These are phyloP conservation scores for Pelmatolapia mariae DNA, from an alignment of 2,113 vertebrate species.

Conservation along the genomic window DNA sequence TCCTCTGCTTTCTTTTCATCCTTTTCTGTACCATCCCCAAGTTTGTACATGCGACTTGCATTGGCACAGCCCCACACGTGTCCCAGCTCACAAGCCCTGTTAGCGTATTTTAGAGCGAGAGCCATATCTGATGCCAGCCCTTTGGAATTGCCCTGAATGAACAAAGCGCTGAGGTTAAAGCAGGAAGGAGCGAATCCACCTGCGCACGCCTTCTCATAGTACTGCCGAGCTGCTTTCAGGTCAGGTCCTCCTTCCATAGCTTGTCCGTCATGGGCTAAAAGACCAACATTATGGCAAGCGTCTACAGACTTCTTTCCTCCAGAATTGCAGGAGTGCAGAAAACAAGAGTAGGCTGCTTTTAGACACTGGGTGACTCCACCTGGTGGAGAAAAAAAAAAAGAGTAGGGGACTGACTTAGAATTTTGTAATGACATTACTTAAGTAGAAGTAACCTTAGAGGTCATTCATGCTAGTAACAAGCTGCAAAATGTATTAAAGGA, in stretches of 20 bases:
- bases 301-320: conserved; percentile 84
- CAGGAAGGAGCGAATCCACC: conserved; percentile 83
- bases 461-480: not conserved
- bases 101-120: conserved; percentile 78
- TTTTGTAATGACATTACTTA: not conserved
- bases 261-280: conserved; percentile 82
- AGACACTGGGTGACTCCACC: conserved; percentile 82
- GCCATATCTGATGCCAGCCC: conserved; percentile 81
- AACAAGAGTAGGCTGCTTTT: conserved; percentile 84
- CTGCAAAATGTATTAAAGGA: not conserved
- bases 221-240: conserved; percentile 69
- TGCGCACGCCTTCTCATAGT: conserved; percentile 85
- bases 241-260: conserved; percentile 69
- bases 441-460: not conserved
- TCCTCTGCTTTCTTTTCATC: conserved; percentile 84
- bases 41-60: conserved; percentile 92
- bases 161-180: conserved; percentile 87
- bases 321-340: conserved; percentile 79
- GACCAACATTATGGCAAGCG: conserved; percentile 84
- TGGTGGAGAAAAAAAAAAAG: conserved; percentile 31
- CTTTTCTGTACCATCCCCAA: conserved; percentile 85
- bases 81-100: conserved; percentile 87
- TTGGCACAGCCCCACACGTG: conserved; percentile 93
- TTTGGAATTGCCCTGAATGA: conserved; percentile 77
- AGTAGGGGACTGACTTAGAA: not conserved